phyloP scores from a whole-genome alignment of 1,140 invertebrate species.

The Scaptomyza pallida region DNA sequence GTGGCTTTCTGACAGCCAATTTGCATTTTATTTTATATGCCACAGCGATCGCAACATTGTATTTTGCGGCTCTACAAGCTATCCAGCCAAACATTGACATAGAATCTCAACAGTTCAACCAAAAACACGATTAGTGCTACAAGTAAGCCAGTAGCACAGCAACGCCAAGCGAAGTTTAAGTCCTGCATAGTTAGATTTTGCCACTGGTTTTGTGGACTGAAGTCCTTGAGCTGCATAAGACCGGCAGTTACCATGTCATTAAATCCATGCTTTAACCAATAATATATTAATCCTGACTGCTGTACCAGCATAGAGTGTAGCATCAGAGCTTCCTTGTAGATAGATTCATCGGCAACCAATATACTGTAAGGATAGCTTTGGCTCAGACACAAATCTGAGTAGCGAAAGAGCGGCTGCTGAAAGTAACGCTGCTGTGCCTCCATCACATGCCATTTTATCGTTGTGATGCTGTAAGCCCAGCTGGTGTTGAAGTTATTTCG shows the following conservation, averaged over 20 bases:
- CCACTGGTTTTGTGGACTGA: conserved; percentile 17
- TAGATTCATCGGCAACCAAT: conserved; percentile 44
- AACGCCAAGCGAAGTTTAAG: conserved; percentile 15
- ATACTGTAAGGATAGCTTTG: conserved; percentile 6
- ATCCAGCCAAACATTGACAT: conserved; percentile 59
- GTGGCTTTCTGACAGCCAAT: conserved; percentile 71
- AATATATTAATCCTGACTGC: conserved; percentile 33
- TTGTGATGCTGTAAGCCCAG: conserved; percentile 60
- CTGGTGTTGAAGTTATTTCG: conserved; percentile 59
- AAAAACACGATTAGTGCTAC: conserved; percentile 37
- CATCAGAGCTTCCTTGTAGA: conserved; percentile 31
- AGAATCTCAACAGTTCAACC: conserved; percentile 56
- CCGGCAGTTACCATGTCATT: conserved; percentile 60
- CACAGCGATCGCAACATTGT: conserved; percentile 38
- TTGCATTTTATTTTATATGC: conserved; percentile 71
- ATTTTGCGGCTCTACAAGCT: conserved; percentile 45
- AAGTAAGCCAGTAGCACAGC: conserved; percentile 14
- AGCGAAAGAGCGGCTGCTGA: conserved; percentile 42
- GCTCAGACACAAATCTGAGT: conserved; percentile 41
- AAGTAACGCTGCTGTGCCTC: conserved; percentile 52
- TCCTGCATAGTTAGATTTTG: conserved; percentile 29
- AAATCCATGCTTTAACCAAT: conserved; percentile 47
- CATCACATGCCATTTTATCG: conserved; percentile 47
- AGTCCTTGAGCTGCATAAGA: conserved; percentile 58
- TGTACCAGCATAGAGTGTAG: conserved; percentile 12